Conservation (phyloP, 1,140 invertebrate species). For the honey bee (Apis mellifera) region Amel_HAv3.1 CM009932.2:4656501-4657000, state of each 20-base stretch:
- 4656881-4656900: constrained; percentile 41
- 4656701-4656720: not conserved
- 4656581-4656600: constrained; percentile 10
- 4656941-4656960: constrained; percentile 41
- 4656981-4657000: constrained; percentile 49
- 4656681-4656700: not conserved
- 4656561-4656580: not conserved
- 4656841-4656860: not conserved
- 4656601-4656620: constrained; percentile 18
- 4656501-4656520: not conserved
- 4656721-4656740: not conserved
- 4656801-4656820: constrained; percentile 41
- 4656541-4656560: constrained; percentile 15
- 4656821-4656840: constrained; percentile 40
- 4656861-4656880: constrained; percentile 3
- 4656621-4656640: not conserved
- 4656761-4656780: not conserved
- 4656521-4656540: constrained; percentile 28
- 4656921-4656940: constrained; percentile 44
- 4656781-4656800: no score
- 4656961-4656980: constrained; percentile 56
- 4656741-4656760: not conserved
- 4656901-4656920: constrained; percentile 52
- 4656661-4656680: not conserved
- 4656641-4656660: not conserved